Percentiles rank a stretch among this genome's conserved stretches.
phyloP scores from a whole-genome alignment of 1,140 invertebrate species.

The Calliopsis andreniformis region DNA sequence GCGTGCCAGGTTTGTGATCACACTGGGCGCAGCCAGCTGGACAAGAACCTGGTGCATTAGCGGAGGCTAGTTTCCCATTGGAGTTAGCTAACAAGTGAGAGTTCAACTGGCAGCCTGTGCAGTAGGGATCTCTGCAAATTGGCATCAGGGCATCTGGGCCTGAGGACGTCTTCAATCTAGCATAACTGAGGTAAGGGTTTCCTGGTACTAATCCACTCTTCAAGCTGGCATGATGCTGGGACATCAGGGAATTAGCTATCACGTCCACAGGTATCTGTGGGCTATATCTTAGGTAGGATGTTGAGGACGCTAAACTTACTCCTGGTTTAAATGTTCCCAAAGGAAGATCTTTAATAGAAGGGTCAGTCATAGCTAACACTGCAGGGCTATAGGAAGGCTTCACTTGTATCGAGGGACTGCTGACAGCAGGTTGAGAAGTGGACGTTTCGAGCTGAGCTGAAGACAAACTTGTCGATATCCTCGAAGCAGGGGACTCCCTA shows the following conservation, averaged over 20 bases:
- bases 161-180: conserved; percentile 85
- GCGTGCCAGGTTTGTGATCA: conserved; percentile 87
- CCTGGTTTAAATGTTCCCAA: conserved; percentile 85
- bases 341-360: conserved; percentile 85
- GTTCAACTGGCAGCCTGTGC: conserved; percentile 93
- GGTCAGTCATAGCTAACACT: conserved; percentile 79
- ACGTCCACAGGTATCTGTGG: conserved; percentile 85
- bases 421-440: conserved; percentile 49
- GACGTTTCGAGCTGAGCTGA: conserved; percentile 31
- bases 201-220: conserved; percentile 83
- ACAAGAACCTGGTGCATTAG: conserved; percentile 83
- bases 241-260: conserved; percentile 87
- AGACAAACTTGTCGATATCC: conserved; percentile 58
- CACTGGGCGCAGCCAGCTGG: conserved; percentile 95
- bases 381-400: conserved; percentile 78
- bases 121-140: conserved; percentile 94
- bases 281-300: conserved; percentile 81
- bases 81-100: conserved; percentile 85
- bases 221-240: conserved; percentile 86
- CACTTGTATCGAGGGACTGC: conserved; percentile 81
- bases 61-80: conserved; percentile 80
- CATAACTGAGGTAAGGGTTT: conserved; percentile 88
- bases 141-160: conserved; percentile 84
- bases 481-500: conserved; percentile 80
- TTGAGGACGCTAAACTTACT: conserved; percentile 81